phyloP scores from a whole-genome alignment of 2,113 vertebrate genomes.

The Casuarius casuarius region DNA sequence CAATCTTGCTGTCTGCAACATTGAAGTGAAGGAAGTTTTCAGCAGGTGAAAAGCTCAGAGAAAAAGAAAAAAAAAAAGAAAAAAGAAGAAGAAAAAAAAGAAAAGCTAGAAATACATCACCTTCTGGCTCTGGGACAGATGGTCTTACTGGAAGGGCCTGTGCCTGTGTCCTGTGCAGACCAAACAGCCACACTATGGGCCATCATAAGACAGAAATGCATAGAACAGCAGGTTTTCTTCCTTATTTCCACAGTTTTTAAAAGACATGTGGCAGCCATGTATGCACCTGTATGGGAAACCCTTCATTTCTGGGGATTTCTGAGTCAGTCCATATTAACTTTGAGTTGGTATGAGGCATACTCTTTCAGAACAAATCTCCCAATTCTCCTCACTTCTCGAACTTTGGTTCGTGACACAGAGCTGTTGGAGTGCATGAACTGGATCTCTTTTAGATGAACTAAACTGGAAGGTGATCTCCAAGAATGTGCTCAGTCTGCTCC shows the following conservation, averaged over 20 bases:
- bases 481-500: background rate
- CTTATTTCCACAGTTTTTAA: background rate
- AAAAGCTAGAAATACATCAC: background rate
- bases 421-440: background rate
- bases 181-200: background rate
- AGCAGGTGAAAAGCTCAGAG: background rate
- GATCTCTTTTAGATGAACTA: background rate
- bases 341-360: background rate
- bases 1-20: background rate
- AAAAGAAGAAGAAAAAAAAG: background rate
- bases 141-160: background rate
- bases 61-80: accelerated
- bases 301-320: background rate
- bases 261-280: background rate
- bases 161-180: background rate
- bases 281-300: background rate
- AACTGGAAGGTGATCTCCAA: background rate
- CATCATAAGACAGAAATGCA: background rate
- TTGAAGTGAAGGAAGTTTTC: background rate
- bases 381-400: background rate
- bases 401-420: background rate
- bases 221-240: background rate
- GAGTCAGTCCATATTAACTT: background rate
- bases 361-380: background rate
- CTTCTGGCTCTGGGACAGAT: background rate